These are phyloP conservation scores for Zosterops pallidus DNA, from an alignment of 2,113 vertebrate genomes.

Conservation along the genomic window DNA sequence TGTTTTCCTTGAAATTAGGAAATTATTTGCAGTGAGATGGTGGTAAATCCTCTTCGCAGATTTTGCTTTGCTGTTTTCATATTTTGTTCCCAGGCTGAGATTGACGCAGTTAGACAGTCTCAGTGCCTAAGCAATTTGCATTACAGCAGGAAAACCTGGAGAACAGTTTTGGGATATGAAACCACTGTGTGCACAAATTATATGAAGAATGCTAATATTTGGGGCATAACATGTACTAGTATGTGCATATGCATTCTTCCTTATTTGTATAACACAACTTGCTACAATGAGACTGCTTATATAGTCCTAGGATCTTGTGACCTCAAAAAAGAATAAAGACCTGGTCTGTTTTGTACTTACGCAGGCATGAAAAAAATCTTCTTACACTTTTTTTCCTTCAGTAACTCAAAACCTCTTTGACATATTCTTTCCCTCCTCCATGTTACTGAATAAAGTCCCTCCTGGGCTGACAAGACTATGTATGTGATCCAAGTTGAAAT, in stretches of 20 bases:
- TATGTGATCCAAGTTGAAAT: neutral
- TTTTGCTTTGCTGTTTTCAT: slow-evolving; percentile 7
- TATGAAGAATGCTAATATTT: neutral
- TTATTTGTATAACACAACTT: neutral
- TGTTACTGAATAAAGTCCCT: neutral
- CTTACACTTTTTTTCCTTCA: neutral
- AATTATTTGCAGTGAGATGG: neutral
- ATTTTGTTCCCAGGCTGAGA: neutral
- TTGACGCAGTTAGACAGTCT: neutral
- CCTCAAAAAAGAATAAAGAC: slow-evolving; percentile 4
- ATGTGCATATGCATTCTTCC: neutral
- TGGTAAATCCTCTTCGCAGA: slow-evolving; percentile 24
- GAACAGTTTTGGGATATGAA: neutral
- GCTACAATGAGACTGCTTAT: neutral
- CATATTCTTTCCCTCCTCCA: neutral
- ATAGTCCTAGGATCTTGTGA: neutral
- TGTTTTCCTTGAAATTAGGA: slow-evolving; percentile 35
- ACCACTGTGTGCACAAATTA: neutral
- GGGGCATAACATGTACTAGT: neutral
- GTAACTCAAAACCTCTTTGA: neutral
- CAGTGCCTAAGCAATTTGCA: neutral
- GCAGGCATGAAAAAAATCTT: neutral
- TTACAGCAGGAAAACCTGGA: neutral
- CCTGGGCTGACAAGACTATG: neutral
- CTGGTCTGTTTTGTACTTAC: neutral